Evolutionary conservation across 2,888 invertebrate species (phyloP), one percentile per base, ranked within the genome.

Genomic region (Creontiades dilutus): DNA sequence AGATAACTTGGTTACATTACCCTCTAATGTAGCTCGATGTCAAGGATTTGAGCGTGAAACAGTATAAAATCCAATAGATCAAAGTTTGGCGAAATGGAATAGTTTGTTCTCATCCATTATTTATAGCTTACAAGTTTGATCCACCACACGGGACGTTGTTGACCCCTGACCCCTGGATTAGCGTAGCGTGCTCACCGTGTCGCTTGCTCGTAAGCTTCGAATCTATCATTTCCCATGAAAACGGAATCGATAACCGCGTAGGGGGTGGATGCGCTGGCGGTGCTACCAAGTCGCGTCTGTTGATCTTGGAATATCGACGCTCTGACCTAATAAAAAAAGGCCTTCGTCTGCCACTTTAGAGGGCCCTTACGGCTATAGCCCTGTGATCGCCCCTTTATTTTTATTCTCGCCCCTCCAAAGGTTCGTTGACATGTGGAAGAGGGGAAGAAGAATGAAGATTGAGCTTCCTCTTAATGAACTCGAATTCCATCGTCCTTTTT

Each of bases 271-370:
- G 68, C 12, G 68, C 0, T 23, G 19, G 68, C 19, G 68, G 68
- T 9, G 61, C 61, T 16, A n/a, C 61, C 68, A 68, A 68, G 23
- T 68, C 19, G 68, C 68, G 23, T 68, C 68, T 9, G 23, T 68
- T 19, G 68, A 68, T 68, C 68, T 68, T 68, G 68, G 68, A 23
- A 78, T 78, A 78, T 78, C 78, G 78, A 78, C 78, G 78, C 78
- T 46, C 16, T 78, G 47, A 78, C 78, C 78, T 78, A 78, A 19
- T 78, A 78, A 76, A 14, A 12, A 78, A 78, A 2, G 78, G 47
- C 78, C 78, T 78, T 78, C 76, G 28, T 27, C 28, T 4, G 28
- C 28, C 78, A 12, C 11, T 78, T 78, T 78, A 3, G 37, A 19
- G 23, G 13, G 23, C 23, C 68, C 68, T 68, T n/a, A n/a, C 57